Evolutionary conservation across 1,140 invertebrate species (phyloP).

Genomic region (Drosophila jambulina): DNA sequence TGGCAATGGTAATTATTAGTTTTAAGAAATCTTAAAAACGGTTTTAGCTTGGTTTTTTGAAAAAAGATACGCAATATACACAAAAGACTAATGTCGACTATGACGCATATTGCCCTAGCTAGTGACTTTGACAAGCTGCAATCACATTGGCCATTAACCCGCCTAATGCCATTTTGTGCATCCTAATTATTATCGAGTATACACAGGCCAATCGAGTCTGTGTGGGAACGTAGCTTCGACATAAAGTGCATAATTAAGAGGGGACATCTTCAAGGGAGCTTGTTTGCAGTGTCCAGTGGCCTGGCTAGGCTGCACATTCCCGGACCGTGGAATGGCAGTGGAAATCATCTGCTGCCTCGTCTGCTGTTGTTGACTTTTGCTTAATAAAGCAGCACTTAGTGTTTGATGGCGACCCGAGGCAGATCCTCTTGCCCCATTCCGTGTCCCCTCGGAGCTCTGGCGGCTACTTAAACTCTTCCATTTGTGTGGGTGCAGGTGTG

Average conservation of each 20-base stretch:
- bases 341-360: conserved; percentile 10
- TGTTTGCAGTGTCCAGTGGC: conserved; percentile 31
- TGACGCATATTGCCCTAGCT: no score
- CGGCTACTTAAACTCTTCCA: conserved; percentile 59
- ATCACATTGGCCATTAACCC: conserved; percentile 44
- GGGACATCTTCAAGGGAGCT: conserved; percentile 23
- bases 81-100: background rate
- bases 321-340: background rate
- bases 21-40: no score
- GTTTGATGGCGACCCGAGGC: conserved; percentile 42
- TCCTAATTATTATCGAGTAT: conserved; percentile 50
- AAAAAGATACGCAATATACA: background rate
- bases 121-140: background rate
- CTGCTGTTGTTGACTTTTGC: conserved; percentile 51
- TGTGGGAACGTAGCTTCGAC: background rate
- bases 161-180: conserved; percentile 55
- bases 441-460: conserved; percentile 23
- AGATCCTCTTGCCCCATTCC: conserved; percentile 33
- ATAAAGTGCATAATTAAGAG: conserved; percentile 70
- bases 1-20: no score
- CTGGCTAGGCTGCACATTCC: conserved; percentile 18
- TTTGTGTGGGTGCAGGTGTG: conserved; percentile 22
- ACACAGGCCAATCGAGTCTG: conserved; percentile 39
- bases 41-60: no score
- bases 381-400: conserved; percentile 78